These are phyloP conservation scores for Caenorhabditis uteleia DNA, from an alignment of 2,888 invertebrate species.

Conservation along the genomic window DNA sequence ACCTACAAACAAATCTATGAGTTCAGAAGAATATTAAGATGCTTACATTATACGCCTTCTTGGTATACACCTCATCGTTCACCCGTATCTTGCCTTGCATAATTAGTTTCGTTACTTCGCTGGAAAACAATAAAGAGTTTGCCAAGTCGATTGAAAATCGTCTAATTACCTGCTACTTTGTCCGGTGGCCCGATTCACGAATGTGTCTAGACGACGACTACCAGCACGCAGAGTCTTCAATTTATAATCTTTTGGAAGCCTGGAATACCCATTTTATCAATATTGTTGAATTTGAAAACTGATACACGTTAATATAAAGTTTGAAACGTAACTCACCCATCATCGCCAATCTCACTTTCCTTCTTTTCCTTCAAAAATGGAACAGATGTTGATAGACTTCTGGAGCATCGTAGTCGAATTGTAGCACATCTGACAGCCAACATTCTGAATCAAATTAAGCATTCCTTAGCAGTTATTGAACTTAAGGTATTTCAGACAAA, in stretches of 20 bases:
- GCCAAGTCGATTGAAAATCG: not conserved
- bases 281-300: not conserved
- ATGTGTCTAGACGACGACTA: slow-evolving; percentile 57
- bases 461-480: slow-evolving; percentile 6
- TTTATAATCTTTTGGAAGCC: slow-evolving; percentile 61
- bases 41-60: slow-evolving; percentile 60
- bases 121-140: slow-evolving; percentile 20
- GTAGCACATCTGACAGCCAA: too few relatives aligned
- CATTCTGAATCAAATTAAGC: slow-evolving; percentile 1
- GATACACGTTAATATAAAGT: too few relatives aligned
- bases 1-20: slow-evolving; percentile 27
- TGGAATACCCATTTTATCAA: too few relatives aligned
- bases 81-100: slow-evolving; percentile 55
- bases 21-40: not conserved
- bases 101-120: slow-evolving; percentile 55
- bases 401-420: too few relatives aligned
- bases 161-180: slow-evolving; percentile 50
- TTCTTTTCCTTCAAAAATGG: slow-evolving; percentile 14
- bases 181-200: slow-evolving; percentile 56
- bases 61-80: slow-evolving; percentile 57
- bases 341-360: slow-evolving; percentile 42
- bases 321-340: too few relatives aligned
- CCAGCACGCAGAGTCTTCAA: slow-evolving; percentile 48
- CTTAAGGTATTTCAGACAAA: not conserved
- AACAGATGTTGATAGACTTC: slow-evolving; percentile 1